Percentiles rank a stretch among this genome's conserved stretches.
Conservation (phyloP, 1,140 invertebrate genomes). For the Drosophila sturtevanti region DNA sequence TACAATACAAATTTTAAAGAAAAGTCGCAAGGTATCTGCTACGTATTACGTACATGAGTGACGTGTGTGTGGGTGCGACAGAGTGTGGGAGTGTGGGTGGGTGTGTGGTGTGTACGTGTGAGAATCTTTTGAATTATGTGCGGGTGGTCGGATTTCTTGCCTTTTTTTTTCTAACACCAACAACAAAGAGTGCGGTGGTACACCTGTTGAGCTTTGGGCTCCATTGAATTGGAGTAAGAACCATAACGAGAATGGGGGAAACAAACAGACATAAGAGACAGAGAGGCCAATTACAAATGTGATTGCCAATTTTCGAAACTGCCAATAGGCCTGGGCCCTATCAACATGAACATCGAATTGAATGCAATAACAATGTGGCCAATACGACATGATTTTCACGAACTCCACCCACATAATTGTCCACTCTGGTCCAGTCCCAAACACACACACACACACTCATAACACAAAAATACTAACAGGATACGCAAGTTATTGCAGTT, state of each 20-base stretch:
- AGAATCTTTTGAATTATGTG: constrained; percentile 19
- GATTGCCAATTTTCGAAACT: constrained; percentile 55
- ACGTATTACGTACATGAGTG: constrained; percentile 29
- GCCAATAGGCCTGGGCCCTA: constrained; percentile 66
- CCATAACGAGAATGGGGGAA: background rate
- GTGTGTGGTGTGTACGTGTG: constrained; percentile 1
- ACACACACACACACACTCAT: background rate
- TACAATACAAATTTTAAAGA: constrained; percentile 71
- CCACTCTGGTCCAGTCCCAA: constrained; percentile 18
- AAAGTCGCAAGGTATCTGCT: constrained; percentile 38
- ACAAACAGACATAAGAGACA: constrained; percentile 38
- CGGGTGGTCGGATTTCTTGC: background rate
- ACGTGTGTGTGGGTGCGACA: background rate
- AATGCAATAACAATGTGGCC: constrained; percentile 64
- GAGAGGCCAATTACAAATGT: constrained; percentile 71
- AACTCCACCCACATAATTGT: constrained; percentile 77
- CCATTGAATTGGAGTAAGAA: background rate
- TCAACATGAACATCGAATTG: constrained; percentile 38
- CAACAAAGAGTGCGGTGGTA: background rate
- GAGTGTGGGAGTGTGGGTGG: constrained; percentile 13
- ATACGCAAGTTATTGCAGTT: constrained; percentile 1
- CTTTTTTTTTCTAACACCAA: constrained; percentile 15
- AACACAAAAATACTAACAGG: background rate
- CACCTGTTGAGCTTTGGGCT: constrained; percentile 37
- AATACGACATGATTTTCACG: constrained; percentile 66